phyloP scores from a whole-genome alignment of 2,888 invertebrate species.

The Acanthosepion esculentum region DNA sequence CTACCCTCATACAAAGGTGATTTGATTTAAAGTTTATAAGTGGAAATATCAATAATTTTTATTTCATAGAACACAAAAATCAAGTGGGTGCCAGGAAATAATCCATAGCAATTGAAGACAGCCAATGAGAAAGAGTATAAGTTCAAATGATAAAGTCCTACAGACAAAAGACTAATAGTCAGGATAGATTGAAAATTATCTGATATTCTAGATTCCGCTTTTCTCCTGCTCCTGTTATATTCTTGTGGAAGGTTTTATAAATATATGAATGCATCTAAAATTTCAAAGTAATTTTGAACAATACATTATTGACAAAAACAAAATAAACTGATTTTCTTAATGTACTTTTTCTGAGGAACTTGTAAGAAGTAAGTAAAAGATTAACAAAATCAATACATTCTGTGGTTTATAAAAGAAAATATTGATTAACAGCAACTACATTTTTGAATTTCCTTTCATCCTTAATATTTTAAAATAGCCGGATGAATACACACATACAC shows the following conservation, averaged over 20 bases:
- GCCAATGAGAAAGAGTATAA: not conserved
- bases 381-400: not conserved
- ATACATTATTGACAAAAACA: not conserved
- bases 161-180: not conserved
- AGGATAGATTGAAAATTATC: not conserved
- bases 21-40: not conserved
- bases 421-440: not conserved
- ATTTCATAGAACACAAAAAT: not conserved
- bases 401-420: not conserved
- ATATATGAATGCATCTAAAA: not conserved
- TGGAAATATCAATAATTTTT: not conserved
- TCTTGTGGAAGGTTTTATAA: not conserved
- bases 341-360: not conserved
- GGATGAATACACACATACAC: not conserved
- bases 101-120: not conserved
- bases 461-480: not conserved
- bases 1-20: not conserved
- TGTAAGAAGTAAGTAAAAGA: not conserved
- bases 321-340: not conserved
- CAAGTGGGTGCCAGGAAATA: not conserved
- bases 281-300: not conserved
- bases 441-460: not conserved
- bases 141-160: not conserved
- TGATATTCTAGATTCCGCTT: not conserved
- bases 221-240: not conserved